These are phyloP conservation scores for Cataglyphis altisquamis DNA, from an alignment of 2,888 invertebrate genomes.

Conservation along the genomic window DNA sequence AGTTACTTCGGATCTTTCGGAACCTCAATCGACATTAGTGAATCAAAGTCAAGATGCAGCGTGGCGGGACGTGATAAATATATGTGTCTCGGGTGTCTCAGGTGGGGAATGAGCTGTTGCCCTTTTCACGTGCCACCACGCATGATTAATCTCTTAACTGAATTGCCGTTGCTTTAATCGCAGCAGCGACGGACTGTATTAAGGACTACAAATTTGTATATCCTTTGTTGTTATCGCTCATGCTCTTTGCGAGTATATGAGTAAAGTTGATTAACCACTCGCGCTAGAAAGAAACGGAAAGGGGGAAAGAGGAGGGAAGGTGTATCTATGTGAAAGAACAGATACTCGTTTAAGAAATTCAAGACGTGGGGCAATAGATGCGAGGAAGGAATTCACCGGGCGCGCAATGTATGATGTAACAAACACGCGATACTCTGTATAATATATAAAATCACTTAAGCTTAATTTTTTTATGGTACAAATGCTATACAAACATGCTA, in stretches of 20 bases:
- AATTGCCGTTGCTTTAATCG: background rate
- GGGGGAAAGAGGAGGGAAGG: background rate
- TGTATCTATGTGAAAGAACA: background rate
- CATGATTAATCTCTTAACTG: slow-evolving; percentile 47
- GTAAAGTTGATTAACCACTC: slow-evolving; percentile 41
- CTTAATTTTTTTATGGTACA: slow-evolving; percentile 76
- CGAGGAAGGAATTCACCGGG: slow-evolving; percentile 54
- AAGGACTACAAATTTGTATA: slow-evolving; percentile 58
- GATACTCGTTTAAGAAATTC: slow-evolving; percentile 19
- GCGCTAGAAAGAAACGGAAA: slow-evolving; percentile 34
- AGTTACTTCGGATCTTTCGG: slow-evolving; percentile 85
- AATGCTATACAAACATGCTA: slow-evolving; percentile 66
- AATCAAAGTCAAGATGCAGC: slow-evolving; percentile 85
- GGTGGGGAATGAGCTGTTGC: slow-evolving; percentile 86
- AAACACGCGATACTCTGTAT: slow-evolving; percentile 61
- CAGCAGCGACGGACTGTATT: background rate
- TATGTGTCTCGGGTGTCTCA: slow-evolving; percentile 84
- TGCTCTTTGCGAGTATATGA: slow-evolving; percentile 48
- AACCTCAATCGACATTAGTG: slow-evolving; percentile 81
- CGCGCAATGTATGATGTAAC: slow-evolving; percentile 54
- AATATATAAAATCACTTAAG: slow-evolving; percentile 71
- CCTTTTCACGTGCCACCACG: slow-evolving; percentile 55
- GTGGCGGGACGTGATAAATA: slow-evolving; percentile 86
- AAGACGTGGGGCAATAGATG: slow-evolving; percentile 25
- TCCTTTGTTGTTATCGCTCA: slow-evolving; percentile 61